Evolutionary conservation across 2,113 vertebrate species (phyloP).

Genomic region (Bubalus kerabau): DNA sequence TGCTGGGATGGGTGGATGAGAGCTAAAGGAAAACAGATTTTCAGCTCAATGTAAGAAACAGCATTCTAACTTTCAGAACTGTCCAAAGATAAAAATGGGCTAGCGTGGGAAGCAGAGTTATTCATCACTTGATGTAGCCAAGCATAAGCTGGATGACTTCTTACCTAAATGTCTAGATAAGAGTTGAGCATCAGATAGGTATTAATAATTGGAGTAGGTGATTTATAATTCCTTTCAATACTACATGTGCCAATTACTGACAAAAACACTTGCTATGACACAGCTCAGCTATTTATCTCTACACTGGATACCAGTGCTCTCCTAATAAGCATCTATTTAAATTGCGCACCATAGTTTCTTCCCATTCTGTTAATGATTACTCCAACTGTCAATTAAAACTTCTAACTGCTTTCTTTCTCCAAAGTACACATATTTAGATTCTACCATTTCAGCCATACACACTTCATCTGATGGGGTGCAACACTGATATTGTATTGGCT

Average conservation of each 20-base stretch:
- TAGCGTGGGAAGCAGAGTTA: conserved; percentile 28
- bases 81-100: conserved; percentile 52
- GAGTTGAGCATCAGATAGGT: not conserved
- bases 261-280: not conserved
- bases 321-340: not conserved
- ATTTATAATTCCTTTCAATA: conserved; percentile 27
- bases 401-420: not conserved
- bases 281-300: not conserved
- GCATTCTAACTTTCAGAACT: conserved; percentile 46
- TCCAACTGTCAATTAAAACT: not conserved
- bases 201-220: not conserved
- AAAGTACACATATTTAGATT: not conserved
- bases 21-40: conserved; percentile 28
- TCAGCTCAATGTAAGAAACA: conserved; percentile 31
- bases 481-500: not conserved
- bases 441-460: not conserved
- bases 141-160: conserved; percentile 22
- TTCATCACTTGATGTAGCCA: conserved; percentile 19
- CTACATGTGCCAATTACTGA: conserved; percentile 22
- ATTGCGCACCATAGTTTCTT: not conserved
- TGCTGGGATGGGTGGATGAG: not conserved
- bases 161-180: conserved; percentile 44
- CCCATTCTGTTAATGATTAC: not conserved
- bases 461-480: not conserved
- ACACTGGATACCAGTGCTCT: not conserved